Percentiles rank a stretch among this genome's conserved stretches.
phyloP scores from a whole-genome alignment of 2,888 invertebrate species.

The Urechis unicinctus region DNA sequence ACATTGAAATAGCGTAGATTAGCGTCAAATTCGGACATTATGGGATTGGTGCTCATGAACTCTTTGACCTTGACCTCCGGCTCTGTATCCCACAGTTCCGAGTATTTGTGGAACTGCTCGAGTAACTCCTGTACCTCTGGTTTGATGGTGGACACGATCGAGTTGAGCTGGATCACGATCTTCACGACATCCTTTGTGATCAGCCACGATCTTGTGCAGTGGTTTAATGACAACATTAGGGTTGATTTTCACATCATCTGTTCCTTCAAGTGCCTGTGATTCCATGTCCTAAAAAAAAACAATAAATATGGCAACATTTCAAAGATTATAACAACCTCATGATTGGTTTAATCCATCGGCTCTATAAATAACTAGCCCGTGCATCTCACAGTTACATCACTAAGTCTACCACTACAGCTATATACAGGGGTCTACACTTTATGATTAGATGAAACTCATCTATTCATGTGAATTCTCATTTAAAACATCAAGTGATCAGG shows the following conservation, averaged over 20 bases:
- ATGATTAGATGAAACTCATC: no score
- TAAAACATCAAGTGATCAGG: no score
- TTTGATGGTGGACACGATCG: conserved; percentile 45
- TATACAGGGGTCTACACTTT: no score
- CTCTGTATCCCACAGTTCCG: conserved; percentile 53
- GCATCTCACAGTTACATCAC: no score
- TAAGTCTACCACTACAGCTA: no score
- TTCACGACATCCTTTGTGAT: conserved; percentile 91
- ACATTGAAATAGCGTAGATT: conserved; percentile 51
- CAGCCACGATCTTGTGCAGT: conserved; percentile 50
- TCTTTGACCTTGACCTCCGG: conserved; percentile 50
- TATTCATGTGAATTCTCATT: no score
- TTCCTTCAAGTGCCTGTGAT: conserved; percentile 23
- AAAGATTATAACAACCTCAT: no score
- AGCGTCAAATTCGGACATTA: conserved; percentile 52
- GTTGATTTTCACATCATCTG: conserved; percentile 21
- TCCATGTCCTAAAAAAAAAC: conserved; percentile 44
- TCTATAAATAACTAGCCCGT: no score
- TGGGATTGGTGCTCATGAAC: conserved; percentile 50
- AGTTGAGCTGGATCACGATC: conserved; percentile 49
- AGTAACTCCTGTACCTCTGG: conserved; percentile 74
- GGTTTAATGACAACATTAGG: conserved; percentile 40
- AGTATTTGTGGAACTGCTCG: conserved; percentile 79
- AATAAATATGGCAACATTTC: background rate
- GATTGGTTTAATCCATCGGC: no score